These are phyloP conservation scores for Clanis bilineata DNA, from an alignment of 2,888 invertebrate genomes.

Conservation along the genomic window DNA sequence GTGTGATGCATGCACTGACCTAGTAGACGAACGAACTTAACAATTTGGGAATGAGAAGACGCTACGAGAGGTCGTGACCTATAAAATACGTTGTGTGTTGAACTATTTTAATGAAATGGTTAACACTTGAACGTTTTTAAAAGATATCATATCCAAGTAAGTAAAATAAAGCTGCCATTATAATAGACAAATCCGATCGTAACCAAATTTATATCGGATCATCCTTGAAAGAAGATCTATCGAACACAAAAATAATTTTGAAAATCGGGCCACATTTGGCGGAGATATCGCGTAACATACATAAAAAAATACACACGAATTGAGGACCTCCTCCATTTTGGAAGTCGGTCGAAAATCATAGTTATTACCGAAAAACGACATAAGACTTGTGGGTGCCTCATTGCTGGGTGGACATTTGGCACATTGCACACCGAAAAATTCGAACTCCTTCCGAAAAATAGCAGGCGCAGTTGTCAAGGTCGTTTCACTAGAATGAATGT, in stretches of 20 bases:
- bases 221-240: no score
- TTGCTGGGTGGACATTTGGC: no score
- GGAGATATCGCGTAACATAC: no score
- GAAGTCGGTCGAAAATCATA: no score
- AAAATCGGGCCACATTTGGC: no score
- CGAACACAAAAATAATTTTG: no score
- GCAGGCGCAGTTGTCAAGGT: conserved; percentile 42
- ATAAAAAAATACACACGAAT: no score
- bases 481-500: conserved; percentile 39
- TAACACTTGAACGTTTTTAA: background rate
- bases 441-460: conserved; percentile 25
- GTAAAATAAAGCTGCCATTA: background rate
- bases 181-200: no score
- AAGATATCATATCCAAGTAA: background rate
- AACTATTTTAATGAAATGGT: conserved; percentile 20
- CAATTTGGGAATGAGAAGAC: conserved; percentile 4
- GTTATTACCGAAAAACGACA: no score
- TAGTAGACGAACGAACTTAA: conserved; percentile 3
- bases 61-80: conserved; percentile 13
- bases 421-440: conserved; percentile 14
- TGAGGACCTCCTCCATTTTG: no score
- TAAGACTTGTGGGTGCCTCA: no score
- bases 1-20: background rate
- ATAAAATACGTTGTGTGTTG: conserved; percentile 12
- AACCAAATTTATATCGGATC: no score